phyloP scores from a whole-genome alignment of 37 sponge, comb jelly and placozoan genomes.

The Aphrocallistes beatrix region DNA sequence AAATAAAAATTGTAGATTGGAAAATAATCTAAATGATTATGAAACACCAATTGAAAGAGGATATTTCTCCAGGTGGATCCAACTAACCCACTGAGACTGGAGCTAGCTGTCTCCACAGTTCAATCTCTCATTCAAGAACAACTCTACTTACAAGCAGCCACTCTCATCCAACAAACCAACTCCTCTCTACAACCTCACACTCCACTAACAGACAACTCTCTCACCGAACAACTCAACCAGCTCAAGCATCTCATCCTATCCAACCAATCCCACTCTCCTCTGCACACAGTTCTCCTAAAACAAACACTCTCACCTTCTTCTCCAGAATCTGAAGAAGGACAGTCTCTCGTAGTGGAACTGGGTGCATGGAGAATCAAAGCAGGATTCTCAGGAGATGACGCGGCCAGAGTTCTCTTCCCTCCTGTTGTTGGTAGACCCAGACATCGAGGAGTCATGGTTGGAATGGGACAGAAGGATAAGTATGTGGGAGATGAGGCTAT shows the following conservation, averaged over 20 bases:
- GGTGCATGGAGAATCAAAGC: background rate
- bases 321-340: background rate
- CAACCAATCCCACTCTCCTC: background rate
- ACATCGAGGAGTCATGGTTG: constrained; percentile 87
- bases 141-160: background rate
- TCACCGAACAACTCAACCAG: background rate
- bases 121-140: background rate
- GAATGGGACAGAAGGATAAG: constrained; percentile 92
- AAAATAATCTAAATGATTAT: background rate
- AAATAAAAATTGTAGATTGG: background rate
- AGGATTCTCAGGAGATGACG: background rate
- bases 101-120: background rate
- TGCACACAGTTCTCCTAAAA: background rate
- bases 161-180: background rate
- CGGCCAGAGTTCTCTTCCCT: background rate
- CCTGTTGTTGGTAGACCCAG: constrained; percentile 7
- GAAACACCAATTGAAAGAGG: background rate
- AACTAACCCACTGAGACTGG: background rate
- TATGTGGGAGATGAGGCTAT: constrained; percentile 87
- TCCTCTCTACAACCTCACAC: background rate
- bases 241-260: background rate
- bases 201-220: background rate
- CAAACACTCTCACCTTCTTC: background rate
- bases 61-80: background rate
- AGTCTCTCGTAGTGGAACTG: background rate